A percentile compares a stretch with the other conserved stretches of the same genome.
phyloP scores from a whole-genome alignment of 2,888 invertebrate genomes.

The Synanthedon myopaeformis region DNA sequence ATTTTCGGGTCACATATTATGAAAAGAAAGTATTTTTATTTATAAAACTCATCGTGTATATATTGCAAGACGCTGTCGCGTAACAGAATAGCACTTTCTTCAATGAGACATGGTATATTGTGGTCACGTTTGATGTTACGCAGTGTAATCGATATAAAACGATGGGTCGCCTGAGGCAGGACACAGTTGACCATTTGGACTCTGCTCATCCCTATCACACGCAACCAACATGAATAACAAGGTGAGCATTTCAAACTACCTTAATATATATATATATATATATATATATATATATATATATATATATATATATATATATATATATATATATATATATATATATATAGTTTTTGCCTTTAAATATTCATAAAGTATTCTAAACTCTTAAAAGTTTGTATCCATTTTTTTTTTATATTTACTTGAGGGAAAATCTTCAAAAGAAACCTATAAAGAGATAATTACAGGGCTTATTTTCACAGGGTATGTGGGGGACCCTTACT shows the following conservation, averaged over 20 bases:
- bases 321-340: too few relatives aligned
- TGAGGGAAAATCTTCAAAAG: too few relatives aligned
- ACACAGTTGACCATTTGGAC: conserved; percentile 51
- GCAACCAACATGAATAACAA: conserved; percentile 58
- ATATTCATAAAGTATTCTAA: too few relatives aligned
- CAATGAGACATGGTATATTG: conserved; percentile 52
- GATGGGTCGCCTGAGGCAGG: conserved; percentile 23
- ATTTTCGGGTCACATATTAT: background rate
- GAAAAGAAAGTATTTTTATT: conserved; percentile 3
- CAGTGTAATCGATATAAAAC: conserved; percentile 54
- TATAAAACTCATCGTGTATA: conserved; percentile 27
- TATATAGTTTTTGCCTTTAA: too few relatives aligned
- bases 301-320: too few relatives aligned
- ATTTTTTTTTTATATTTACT: too few relatives aligned
- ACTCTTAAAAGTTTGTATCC: too few relatives aligned
- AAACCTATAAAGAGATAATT: too few relatives aligned
- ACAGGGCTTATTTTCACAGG: too few relatives aligned
- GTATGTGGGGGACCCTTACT: too few relatives aligned
- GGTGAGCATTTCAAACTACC: conserved; percentile 31
- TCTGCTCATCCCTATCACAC: conserved; percentile 39
- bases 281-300: too few relatives aligned
- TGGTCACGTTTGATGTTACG: conserved; percentile 59
- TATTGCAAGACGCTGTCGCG: conserved; percentile 38
- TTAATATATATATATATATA: too few relatives aligned
- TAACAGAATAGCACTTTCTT: conserved; percentile 53